phyloP scores from a whole-genome alignment of 2,888 invertebrate species.

The Hedya salicella region DNA sequence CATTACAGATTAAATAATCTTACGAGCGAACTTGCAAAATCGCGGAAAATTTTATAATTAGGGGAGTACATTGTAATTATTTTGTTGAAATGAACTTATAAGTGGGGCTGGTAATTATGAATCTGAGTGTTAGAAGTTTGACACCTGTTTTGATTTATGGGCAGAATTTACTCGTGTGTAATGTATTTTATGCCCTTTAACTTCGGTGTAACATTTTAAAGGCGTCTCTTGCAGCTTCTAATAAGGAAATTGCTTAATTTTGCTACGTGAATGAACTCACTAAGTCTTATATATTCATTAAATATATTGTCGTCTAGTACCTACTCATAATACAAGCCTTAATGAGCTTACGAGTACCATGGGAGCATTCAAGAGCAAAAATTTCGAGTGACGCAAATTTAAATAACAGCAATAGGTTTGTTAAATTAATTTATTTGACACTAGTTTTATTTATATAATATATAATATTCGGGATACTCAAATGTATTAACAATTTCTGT shows the following conservation, averaged over 20 bases:
- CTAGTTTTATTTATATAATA: no score
- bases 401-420: no score
- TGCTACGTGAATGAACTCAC: background rate
- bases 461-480: no score
- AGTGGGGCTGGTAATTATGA: slow-evolving; percentile 55
- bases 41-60: slow-evolving; percentile 47
- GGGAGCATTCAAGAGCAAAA: no score
- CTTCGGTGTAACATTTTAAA: slow-evolving; percentile 12
- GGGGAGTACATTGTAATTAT: slow-evolving; percentile 54
- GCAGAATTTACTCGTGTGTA: slow-evolving; percentile 46
- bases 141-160: slow-evolving; percentile 46
- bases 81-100: slow-evolving; percentile 61
- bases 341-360: no score
- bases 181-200: slow-evolving; percentile 25
- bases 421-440: no score
- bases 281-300: no score
- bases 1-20: slow-evolving; percentile 10
- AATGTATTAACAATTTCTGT: no score
- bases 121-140: slow-evolving; percentile 50
- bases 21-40: slow-evolving; percentile 46
- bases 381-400: no score
- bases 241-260: background rate
- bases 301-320: no score
- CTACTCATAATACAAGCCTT: no score
- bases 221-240: slow-evolving; percentile 11